A percentile compares a stretch with the other conserved stretches of the same genome.
These are phyloP conservation scores for Phylloscopus trochilus DNA, from an alignment of 2,113 vertebrate species.

Conservation along the genomic window DNA sequence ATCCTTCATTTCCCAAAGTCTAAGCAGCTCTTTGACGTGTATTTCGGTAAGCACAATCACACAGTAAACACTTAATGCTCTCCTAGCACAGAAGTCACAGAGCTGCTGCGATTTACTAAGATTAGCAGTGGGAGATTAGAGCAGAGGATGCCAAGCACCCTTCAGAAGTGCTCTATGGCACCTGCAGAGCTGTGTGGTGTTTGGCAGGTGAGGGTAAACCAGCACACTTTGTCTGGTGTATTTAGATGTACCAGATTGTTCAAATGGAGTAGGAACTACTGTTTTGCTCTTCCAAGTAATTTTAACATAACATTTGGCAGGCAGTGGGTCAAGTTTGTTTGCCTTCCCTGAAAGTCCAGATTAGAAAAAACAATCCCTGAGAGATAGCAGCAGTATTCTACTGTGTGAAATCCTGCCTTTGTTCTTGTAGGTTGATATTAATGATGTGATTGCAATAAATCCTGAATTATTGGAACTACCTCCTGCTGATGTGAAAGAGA, in stretches of 20 bases:
- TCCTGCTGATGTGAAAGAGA: slow-evolving; percentile 63
- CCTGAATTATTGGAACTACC: slow-evolving; percentile 63
- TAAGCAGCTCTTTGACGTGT: slow-evolving; percentile 7
- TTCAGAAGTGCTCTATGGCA: not conserved
- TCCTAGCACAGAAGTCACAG: not conserved
- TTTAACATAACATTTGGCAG: not conserved
- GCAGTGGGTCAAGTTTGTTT: not conserved
- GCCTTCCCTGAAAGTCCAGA: not conserved
- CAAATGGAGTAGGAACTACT: not conserved
- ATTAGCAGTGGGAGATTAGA: slow-evolving; percentile 64
- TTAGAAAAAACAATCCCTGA: not conserved
- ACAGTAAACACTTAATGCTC: not conserved
- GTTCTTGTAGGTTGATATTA: slow-evolving; percentile 71
- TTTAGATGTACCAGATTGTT: not conserved
- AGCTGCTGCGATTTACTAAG: slow-evolving; percentile 55
- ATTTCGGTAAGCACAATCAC: not conserved
- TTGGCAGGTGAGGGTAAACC: not conserved
- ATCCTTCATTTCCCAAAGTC: not conserved
- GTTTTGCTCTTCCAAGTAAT: not conserved
- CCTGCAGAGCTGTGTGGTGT: not conserved
- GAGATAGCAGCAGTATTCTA: not conserved
- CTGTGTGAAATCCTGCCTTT: not conserved
- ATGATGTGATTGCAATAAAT: slow-evolving; percentile 72
- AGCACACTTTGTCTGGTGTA: not conserved
- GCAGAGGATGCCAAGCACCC: not conserved